A percentile compares a stretch with the other conserved stretches of the same genome.
Conservation (phyloP, 2,888 invertebrate genomes). For the Dasysyrphus albostriatus region DNA sequence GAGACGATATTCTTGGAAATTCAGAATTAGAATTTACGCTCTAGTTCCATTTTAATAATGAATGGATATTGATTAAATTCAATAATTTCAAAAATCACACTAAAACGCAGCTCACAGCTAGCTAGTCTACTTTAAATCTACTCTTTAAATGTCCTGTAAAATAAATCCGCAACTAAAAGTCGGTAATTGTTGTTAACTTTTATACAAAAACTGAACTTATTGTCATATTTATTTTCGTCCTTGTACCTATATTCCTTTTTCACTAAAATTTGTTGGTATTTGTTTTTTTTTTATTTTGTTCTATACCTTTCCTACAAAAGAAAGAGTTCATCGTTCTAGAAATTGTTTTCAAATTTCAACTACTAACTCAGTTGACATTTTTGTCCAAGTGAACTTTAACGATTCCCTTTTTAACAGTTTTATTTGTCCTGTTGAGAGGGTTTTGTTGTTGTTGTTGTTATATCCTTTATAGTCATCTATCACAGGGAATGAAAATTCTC, state of each 20-base stretch:
- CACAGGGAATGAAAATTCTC: constrained; percentile 46
- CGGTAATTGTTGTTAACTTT: neutral
- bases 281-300: neutral
- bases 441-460: constrained; percentile 8
- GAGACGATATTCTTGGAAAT: too few relatives aligned
- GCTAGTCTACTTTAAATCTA: too few relatives aligned
- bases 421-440: constrained; percentile 16
- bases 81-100: too few relatives aligned
- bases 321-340: constrained; percentile 3
- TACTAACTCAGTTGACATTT: constrained; percentile 7
- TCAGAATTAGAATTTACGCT: too few relatives aligned
- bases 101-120: too few relatives aligned
- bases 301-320: neutral
- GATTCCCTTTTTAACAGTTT: neutral
- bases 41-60: too few relatives aligned
- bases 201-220: neutral
- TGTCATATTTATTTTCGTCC: neutral
- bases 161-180: neutral
- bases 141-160: too few relatives aligned
- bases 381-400: constrained; percentile 5
- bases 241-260: neutral
- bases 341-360: constrained; percentile 3
- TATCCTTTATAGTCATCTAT: constrained; percentile 51
- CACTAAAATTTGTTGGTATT: neutral
- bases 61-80: too few relatives aligned